These are phyloP conservation scores for Silurus glanis DNA, from an alignment of 2,113 vertebrate genomes.

Conservation along the genomic window DNA sequence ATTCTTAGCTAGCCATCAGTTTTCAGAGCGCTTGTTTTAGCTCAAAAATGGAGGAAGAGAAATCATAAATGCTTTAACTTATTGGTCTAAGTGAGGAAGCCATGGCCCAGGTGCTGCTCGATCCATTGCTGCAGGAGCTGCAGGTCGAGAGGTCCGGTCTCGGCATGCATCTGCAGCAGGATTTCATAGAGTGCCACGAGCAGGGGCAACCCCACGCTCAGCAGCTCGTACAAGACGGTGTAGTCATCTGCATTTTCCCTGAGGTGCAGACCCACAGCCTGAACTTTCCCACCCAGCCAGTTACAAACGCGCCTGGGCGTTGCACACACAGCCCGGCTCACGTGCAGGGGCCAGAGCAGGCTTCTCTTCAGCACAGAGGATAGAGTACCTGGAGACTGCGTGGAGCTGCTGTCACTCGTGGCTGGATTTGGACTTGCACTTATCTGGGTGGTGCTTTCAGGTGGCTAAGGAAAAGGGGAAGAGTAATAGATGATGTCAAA, in stretches of 20 bases:
- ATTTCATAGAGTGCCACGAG: conserved; percentile 85
- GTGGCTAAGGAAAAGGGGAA: conserved; percentile 22
- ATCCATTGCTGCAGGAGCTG: conserved; percentile 75
- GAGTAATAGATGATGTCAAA: neutral
- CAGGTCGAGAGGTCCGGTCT: conserved; percentile 75
- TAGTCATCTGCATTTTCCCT: conserved; percentile 89
- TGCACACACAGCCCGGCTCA: conserved; percentile 79
- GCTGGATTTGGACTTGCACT: conserved; percentile 44
- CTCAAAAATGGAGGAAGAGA: neutral
- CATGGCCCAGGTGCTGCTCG: conserved; percentile 72
- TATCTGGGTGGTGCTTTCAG: neutral
- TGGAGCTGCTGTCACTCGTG: conserved; percentile 49
- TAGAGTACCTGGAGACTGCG: conserved; percentile 89
- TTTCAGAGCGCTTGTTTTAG: neutral
- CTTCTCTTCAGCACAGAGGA: conserved; percentile 79
- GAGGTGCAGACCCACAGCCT: conserved; percentile 76
- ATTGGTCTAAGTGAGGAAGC: conserved; percentile 59
- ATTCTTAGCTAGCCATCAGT: conserved; percentile 17
- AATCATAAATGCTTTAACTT: neutral
- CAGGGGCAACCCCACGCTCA: conserved; percentile 88
- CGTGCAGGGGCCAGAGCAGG: conserved; percentile 83
- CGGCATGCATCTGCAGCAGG: conserved; percentile 81
- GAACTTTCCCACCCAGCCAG: conserved; percentile 75
- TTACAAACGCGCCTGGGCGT: conserved; percentile 77
- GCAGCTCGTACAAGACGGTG: conserved; percentile 85